These are phyloP conservation scores for Melanostigma gelatinosum DNA, from an alignment of 2,113 vertebrate genomes.

Conservation along the genomic window DNA sequence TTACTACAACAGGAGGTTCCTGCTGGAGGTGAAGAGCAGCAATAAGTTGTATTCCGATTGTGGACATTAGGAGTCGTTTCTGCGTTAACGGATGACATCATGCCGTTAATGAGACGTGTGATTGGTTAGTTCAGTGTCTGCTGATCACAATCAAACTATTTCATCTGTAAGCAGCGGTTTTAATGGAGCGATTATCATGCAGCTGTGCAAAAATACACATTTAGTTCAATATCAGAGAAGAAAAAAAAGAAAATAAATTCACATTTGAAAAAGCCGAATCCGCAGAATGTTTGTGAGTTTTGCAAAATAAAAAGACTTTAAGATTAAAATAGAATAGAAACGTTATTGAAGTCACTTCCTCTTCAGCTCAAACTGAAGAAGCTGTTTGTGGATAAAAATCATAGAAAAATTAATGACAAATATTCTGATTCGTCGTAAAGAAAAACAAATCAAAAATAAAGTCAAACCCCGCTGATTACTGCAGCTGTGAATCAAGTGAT, in stretches of 20 bases:
- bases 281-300: not conserved
- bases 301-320: no score
- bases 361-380: no score
- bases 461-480: no score
- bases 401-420: no score
- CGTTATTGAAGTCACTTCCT: no score
- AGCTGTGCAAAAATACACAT: not conserved
- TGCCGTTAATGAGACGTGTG: conserved; percentile 25
- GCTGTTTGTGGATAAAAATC: no score
- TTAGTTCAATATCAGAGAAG: not conserved
- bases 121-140: conserved; percentile 31
- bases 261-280: not conserved
- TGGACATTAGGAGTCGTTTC: not conserved
- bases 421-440: no score
- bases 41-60: not conserved
- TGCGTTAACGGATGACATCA: not conserved
- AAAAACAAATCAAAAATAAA: no score
- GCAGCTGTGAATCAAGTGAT: not conserved
- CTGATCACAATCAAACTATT: not conserved
- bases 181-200: not conserved
- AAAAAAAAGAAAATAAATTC: not conserved
- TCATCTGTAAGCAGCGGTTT: not conserved
- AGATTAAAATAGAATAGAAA: no score
- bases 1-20: not conserved
- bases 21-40: not conserved